phyloP scores from a whole-genome alignment of 35 echinoderm and acorn worm genomes.

The Patiria miniata region DNA sequence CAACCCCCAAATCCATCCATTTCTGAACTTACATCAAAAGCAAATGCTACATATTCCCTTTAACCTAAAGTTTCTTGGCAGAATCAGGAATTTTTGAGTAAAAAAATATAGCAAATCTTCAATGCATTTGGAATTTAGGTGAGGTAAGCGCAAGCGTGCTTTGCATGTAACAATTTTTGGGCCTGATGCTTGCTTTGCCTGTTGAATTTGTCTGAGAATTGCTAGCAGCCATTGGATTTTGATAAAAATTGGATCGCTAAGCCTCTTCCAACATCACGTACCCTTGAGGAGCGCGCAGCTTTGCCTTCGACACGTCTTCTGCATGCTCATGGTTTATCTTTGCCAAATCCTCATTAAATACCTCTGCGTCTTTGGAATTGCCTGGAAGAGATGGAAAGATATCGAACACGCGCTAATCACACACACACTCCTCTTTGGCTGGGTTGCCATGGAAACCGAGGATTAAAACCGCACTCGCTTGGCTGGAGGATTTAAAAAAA shows the following conservation, averaged over 20 bases:
- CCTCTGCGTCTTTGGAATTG: slow-evolving; percentile 5
- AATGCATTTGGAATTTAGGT: too few species aligned
- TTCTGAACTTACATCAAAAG: too few species aligned
- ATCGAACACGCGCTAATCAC: slow-evolving; percentile 20
- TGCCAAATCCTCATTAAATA: slow-evolving; percentile 21
- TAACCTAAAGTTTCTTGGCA: too few species aligned
- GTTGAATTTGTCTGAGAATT: background rate
- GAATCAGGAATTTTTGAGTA: too few species aligned
- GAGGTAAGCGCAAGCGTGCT: too few species aligned
- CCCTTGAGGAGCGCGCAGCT: background rate
- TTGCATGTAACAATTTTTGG: too few species aligned
- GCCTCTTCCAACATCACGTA: slow-evolving; percentile 13
- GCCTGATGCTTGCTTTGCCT: background rate
- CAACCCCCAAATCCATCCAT: too few species aligned
- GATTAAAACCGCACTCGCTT: slow-evolving; percentile 24
- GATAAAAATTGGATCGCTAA: slow-evolving; percentile 30
- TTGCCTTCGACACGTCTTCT: background rate
- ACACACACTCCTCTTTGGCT: slow-evolving; percentile 9
- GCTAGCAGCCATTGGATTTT: slow-evolving; percentile 9
- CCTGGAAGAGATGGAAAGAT: background rate
- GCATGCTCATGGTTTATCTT: slow-evolving; percentile 25
- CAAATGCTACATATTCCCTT: too few species aligned
- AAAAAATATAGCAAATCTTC: too few species aligned
- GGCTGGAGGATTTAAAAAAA: slow-evolving; percentile 4
- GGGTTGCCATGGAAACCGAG: slow-evolving; percentile 11